Conservation (phyloP, 2,113 vertebrate genomes). For the Sebastes fasciatus region DNA sequence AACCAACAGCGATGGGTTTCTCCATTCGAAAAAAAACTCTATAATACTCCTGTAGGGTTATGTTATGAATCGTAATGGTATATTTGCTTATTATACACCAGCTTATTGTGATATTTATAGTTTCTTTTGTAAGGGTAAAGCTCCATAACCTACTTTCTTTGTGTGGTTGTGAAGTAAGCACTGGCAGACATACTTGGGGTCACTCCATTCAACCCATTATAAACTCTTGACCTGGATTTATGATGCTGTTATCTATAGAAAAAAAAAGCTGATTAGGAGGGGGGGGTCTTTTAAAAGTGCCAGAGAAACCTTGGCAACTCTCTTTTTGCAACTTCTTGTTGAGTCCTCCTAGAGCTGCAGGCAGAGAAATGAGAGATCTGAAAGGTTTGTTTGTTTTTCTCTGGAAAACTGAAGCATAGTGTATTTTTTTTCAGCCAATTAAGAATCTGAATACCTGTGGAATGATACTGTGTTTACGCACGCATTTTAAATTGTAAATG, state of each 20-base stretch:
- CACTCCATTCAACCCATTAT: slow-evolving; percentile 34
- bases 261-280: neutral
- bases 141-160: neutral
- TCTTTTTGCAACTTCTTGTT: slow-evolving; percentile 25
- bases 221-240: slow-evolving; percentile 62
- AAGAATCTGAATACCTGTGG: neutral
- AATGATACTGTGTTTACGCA: too few relatives aligned
- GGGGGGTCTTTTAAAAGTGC: slow-evolving; percentile 27
- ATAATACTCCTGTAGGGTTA: neutral
- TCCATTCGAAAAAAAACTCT: neutral
- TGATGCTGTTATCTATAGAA: slow-evolving; percentile 56
- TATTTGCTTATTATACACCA: neutral
- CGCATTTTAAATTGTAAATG: too few relatives aligned
- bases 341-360: slow-evolving; percentile 6
- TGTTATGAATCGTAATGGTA: too few relatives aligned
- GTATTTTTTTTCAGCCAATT: neutral
- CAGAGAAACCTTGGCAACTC: slow-evolving; percentile 10
- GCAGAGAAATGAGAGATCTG: slow-evolving; percentile 55
- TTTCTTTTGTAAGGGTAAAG: neutral
- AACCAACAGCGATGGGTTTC: neutral
- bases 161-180: neutral
- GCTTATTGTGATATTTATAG: neutral
- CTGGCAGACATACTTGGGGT: slow-evolving; percentile 28
- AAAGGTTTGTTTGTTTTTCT: slow-evolving; percentile 73
- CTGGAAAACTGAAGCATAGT: neutral